Conservation (phyloP, 2,888 invertebrate species). For the Entomobrya multifasciata region DNA sequence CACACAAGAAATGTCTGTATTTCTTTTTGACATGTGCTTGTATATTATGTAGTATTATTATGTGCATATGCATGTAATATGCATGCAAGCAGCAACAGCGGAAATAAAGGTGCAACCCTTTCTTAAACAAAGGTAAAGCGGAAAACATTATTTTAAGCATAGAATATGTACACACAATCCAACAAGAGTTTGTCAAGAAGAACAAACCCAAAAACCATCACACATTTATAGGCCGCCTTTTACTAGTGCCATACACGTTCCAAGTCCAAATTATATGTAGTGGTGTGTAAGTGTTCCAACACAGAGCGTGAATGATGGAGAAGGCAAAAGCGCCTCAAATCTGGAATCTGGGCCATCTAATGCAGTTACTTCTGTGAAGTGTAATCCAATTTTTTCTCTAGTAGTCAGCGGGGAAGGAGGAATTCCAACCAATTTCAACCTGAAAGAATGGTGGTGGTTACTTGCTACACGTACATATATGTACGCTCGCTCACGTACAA, state of each 20-base stretch:
- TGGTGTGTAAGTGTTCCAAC: neutral
- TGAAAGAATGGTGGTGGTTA: conserved; percentile 45
- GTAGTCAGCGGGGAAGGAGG: conserved; percentile 62
- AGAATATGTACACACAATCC: neutral
- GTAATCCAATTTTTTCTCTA: conserved; percentile 70
- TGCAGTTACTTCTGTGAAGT: conserved; percentile 65
- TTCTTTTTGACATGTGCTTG: conserved; percentile 32
- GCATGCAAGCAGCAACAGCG: neutral
- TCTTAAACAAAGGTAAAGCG: conserved; percentile 1
- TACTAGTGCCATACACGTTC: neutral
- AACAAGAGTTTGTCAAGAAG: conserved; percentile 32
- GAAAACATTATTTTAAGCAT: conserved; percentile 8
- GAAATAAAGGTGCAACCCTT: conserved; percentile 29
- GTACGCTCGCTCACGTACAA: neutral
- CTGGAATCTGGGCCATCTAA: conserved; percentile 68
- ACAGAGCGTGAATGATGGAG: conserved; percentile 63
- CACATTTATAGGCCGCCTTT: neutral
- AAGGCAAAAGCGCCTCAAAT: conserved; percentile 66
- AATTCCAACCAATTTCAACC: conserved; percentile 74
- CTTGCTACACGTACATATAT: neutral
- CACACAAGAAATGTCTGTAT: neutral
- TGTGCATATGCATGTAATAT: too few species aligned
- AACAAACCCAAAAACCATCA: conserved; percentile 28
- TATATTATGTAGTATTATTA: neutral
- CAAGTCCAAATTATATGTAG: too few species aligned